Percentiles rank a stretch among this genome's conserved stretches.
phyloP scores from a whole-genome alignment of 2,797 vertebrate genomes.

The Heterohyrax brucei region DNA sequence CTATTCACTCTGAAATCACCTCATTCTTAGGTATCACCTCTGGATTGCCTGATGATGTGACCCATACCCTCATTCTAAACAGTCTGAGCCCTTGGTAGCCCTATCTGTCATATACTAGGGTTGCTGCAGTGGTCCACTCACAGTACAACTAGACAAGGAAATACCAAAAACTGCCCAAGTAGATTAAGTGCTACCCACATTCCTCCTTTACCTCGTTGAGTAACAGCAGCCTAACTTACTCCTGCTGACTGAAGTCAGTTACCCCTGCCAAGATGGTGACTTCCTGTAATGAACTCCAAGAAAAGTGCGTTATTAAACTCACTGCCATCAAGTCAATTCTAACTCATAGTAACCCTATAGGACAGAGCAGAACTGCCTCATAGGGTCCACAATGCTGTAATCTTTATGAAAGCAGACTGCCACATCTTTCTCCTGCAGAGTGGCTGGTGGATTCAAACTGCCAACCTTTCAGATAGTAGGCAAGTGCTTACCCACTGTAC shows the following conservation, averaged over 20 bases:
- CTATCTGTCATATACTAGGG: not conserved
- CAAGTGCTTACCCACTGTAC: no score
- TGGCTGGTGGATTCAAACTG: no score
- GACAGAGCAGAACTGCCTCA: no score
- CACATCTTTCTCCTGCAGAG: no score
- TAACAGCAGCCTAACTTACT: not conserved
- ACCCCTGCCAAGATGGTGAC: conserved; percentile 6
- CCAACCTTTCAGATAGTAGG: no score
- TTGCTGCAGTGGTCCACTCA: not conserved
- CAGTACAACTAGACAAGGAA: not conserved
- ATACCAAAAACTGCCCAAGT: not conserved
- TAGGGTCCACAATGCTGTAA: no score
- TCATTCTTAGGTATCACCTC: not conserved
- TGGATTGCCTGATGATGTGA: not conserved
- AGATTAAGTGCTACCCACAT: not conserved
- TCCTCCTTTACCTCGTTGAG: no score
- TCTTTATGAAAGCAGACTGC: no score
- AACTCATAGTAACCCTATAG: no score
- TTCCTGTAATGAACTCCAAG: not conserved
- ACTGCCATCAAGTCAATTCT: no score
- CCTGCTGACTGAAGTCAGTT: not conserved
- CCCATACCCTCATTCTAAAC: not conserved
- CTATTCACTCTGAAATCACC: not conserved
- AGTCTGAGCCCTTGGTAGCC: not conserved
- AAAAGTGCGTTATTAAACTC: no score